These are phyloP conservation scores for Channallabes apus DNA, from an alignment of 2,797 vertebrate genomes.

Conservation along the genomic window DNA sequence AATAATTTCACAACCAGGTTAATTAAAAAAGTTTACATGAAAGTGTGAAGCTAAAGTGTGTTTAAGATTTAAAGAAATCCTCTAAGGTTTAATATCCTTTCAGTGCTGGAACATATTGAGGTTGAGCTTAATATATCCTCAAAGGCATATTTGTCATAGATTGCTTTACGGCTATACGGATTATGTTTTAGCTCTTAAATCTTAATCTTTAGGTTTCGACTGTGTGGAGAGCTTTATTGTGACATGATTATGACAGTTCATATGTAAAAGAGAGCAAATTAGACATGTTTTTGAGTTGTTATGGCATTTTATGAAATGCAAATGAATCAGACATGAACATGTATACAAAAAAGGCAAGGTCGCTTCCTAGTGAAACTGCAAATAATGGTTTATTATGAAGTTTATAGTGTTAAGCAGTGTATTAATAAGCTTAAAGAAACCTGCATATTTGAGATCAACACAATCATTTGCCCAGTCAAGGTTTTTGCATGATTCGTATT, in stretches of 20 bases:
- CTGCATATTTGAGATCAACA: neutral
- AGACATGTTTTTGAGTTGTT: neutral
- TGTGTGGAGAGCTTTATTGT: neutral
- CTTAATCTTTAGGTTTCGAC: neutral
- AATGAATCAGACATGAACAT: constrained; percentile 21
- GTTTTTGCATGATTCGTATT: constrained; percentile 37
- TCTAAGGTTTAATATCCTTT: neutral
- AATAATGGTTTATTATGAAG: neutral
- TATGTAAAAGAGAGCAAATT: neutral
- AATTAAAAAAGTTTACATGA: neutral
- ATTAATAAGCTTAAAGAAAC: constrained; percentile 5
- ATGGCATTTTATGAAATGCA: neutral
- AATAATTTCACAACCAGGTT: neutral
- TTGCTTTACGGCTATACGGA: neutral
- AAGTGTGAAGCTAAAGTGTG: neutral
- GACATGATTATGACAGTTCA: neutral
- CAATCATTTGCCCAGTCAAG: constrained; percentile 2
- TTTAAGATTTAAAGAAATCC: constrained; percentile 2
- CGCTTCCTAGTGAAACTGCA: neutral
- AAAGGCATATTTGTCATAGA: constrained; percentile 11
- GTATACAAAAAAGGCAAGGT: neutral
- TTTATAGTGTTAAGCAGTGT: neutral
- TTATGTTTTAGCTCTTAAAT: constrained; percentile 2
- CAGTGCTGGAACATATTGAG: neutral
- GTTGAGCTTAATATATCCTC: constrained; percentile 17